phyloP scores from a whole-genome alignment of 92 coral and sea anemone species.

The Chrysogorgia sp. region DNA sequence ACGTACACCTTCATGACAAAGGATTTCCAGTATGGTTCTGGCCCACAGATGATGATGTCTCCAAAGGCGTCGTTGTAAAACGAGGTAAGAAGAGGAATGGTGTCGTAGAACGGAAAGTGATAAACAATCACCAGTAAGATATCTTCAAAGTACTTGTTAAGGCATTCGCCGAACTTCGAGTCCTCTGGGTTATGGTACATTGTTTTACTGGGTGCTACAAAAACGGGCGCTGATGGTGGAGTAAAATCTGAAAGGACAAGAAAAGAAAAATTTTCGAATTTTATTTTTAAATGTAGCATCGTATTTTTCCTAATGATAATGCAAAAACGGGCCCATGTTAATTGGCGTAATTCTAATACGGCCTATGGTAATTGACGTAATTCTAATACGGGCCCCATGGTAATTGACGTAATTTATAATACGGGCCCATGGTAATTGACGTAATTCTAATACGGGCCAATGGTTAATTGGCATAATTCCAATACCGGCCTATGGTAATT shows the following conservation, averaged over 20 bases:
- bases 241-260: background rate
- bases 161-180: slow-evolving; percentile 23
- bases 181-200: slow-evolving; percentile 28
- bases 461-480: no score
- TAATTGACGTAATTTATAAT: no score
- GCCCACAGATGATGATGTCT: slow-evolving; percentile 50
- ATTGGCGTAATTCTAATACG: no score
- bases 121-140: slow-evolving; percentile 43
- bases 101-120: slow-evolving; percentile 41
- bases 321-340: no score
- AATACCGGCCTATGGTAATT: no score
- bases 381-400: no score
- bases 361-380: no score
- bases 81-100: slow-evolving; percentile 43
- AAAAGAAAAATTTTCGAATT: background rate
- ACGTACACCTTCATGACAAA: slow-evolving; percentile 29
- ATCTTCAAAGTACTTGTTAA: slow-evolving; percentile 43
- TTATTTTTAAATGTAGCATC: no score
- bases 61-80: slow-evolving; percentile 45
- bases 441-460: no score
- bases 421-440: no score
- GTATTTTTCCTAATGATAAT: no score
- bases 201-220: background rate
- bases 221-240: slow-evolving; percentile 17
- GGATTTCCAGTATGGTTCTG: slow-evolving; percentile 7